Evolutionary conservation across 2,797 vertebrate species (phyloP).

Genomic region (Acridotheres tristis): DNA sequence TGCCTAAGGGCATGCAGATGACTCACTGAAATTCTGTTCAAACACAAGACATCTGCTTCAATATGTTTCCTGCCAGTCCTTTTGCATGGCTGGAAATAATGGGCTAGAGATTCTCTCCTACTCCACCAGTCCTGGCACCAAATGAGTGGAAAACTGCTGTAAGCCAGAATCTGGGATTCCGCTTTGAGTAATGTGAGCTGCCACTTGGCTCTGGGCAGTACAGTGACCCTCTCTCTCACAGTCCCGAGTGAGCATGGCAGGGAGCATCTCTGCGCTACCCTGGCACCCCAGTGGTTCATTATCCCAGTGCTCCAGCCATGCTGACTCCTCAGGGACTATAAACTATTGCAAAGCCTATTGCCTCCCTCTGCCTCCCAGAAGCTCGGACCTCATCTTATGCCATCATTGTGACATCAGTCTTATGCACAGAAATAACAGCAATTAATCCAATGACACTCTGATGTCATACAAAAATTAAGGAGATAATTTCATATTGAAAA

Average conservation of each 20-base stretch:
- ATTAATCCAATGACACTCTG: background rate
- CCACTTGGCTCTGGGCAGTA: background rate
- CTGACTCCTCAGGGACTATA: background rate
- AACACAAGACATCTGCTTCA: slow-evolving; percentile 45
- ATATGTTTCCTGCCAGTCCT: slow-evolving; percentile 26
- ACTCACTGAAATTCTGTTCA: slow-evolving; percentile 39
- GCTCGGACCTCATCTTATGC: background rate
- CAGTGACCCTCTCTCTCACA: background rate
- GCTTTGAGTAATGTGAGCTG: background rate
- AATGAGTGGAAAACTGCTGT: slow-evolving; percentile 22
- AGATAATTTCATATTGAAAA: background rate
- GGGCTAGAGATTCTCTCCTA: background rate
- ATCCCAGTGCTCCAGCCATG: background rate
- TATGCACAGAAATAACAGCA: background rate
- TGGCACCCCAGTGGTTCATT: background rate
- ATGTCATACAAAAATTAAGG: background rate
- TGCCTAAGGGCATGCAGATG: background rate
- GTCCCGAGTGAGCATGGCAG: background rate
- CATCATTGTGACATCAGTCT: background rate
- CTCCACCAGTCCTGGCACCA: background rate
- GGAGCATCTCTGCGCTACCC: background rate
- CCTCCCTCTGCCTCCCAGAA: background rate
- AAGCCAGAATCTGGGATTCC: background rate
- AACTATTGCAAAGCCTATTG: background rate
- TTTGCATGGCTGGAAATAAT: background rate